Evolutionary conservation across 2,113 vertebrate genomes (phyloP).

Genomic region (Brachyhypopomus gauderio): DNA sequence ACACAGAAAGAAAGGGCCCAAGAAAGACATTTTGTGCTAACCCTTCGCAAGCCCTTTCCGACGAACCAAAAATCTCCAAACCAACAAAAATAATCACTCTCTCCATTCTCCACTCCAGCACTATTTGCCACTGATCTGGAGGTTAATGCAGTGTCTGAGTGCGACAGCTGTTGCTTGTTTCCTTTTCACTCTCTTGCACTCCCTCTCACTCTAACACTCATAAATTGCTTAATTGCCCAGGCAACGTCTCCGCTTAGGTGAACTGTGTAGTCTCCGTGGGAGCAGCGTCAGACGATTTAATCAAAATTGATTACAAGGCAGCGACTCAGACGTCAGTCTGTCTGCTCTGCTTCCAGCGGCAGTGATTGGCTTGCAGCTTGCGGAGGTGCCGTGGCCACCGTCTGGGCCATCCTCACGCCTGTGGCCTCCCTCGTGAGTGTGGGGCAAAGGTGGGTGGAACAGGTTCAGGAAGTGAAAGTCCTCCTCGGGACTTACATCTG

Average conservation of each 20-base stretch:
- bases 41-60: background rate
- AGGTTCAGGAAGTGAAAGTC: no score
- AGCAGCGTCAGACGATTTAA: slow-evolving; percentile 2
- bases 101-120: background rate
- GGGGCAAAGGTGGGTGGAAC: no score
- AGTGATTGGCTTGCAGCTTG: background rate
- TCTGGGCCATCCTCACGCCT: background rate
- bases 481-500: no score
- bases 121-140: background rate
- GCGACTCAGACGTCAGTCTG: slow-evolving; percentile 25
- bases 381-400: background rate
- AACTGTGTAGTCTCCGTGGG: background rate
- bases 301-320: slow-evolving; percentile 44
- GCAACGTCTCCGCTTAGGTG: slow-evolving; percentile 7
- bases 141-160: slow-evolving; percentile 22
- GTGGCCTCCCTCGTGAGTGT: no score
- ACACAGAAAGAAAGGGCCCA: no score
- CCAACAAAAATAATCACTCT: background rate
- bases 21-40: background rate
- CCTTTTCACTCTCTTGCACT: background rate
- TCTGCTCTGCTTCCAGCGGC: background rate
- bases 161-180: slow-evolving; percentile 29
- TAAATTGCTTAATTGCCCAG: slow-evolving; percentile 33
- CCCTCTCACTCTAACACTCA: slow-evolving; percentile 3
- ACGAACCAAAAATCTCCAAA: background rate